Evolutionary conservation across 2,797 vertebrate genomes (phyloP).

Genomic region (Sciaenops ocellatus): DNA sequence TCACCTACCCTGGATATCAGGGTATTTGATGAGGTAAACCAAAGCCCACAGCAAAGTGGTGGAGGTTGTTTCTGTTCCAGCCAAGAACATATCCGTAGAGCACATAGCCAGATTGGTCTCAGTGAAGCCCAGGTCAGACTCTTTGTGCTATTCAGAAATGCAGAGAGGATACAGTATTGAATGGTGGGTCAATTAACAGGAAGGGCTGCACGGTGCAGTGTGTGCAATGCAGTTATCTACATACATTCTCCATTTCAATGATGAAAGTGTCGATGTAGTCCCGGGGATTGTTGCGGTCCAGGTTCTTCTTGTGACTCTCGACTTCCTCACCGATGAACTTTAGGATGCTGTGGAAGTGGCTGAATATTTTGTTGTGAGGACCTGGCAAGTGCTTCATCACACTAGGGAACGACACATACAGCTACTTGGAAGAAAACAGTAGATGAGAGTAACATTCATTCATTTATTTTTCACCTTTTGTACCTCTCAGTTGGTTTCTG

Average conservation of each 20-base stretch:
- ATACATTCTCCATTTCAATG: conserved; percentile 83
- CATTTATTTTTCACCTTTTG: neutral
- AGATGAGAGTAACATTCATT: neutral
- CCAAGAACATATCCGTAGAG: conserved; percentile 85
- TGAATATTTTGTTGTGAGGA: conserved; percentile 76
- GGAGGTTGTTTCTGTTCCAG: conserved; percentile 89
- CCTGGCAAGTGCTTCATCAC: conserved; percentile 81
- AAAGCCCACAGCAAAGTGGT: conserved; percentile 88
- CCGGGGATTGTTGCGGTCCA: conserved; percentile 76
- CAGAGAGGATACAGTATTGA: neutral
- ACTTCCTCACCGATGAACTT: conserved; percentile 76
- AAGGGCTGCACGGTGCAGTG: too few species aligned
- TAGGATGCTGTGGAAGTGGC: conserved; percentile 41
- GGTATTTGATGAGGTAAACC: conserved; percentile 83
- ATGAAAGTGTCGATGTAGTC: conserved; percentile 87
- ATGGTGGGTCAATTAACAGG: neutral
- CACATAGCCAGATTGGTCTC: conserved; percentile 83
- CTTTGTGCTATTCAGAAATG: conserved; percentile 57
- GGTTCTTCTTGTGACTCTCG: conserved; percentile 75
- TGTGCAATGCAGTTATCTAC: neutral
- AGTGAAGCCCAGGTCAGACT: conserved; percentile 70
- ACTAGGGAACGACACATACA: conserved; percentile 74
- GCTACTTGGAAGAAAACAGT: conserved; percentile 25
- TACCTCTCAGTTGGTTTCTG: neutral
- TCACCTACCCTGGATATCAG: conserved; percentile 87